Percentiles rank a stretch among this genome's conserved stretches.
Evolutionary conservation across 2,888 invertebrate species (phyloP).

Genomic region (Microctonus aethiopoides): DNA sequence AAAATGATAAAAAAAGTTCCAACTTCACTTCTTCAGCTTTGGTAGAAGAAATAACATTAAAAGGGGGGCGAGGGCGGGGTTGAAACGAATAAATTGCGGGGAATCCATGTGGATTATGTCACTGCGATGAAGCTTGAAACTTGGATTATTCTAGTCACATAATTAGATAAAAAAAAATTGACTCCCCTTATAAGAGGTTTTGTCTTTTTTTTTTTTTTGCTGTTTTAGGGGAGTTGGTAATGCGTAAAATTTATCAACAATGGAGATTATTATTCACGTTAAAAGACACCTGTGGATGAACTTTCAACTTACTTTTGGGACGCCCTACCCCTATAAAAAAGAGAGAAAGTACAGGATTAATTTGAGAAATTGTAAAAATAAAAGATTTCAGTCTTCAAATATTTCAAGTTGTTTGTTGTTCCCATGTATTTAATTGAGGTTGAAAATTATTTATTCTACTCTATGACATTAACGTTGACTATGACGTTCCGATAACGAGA

Average conservation of each 20-base stretch:
- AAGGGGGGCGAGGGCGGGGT: too few relatives aligned
- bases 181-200: constrained; percentile 34
- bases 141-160: neutral
- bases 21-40: neutral
- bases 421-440: too few relatives aligned
- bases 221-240: constrained; percentile 51
- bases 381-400: neutral
- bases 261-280: constrained; percentile 61
- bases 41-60: neutral
- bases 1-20: neutral
- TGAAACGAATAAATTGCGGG: constrained; percentile 23
- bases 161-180: neutral
- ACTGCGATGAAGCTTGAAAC: neutral
- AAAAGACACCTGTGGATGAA: constrained; percentile 46
- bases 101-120: neutral
- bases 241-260: constrained; percentile 42
- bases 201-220: constrained; percentile 34
- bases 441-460: too few relatives aligned
- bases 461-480: neutral
- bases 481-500: too few relatives aligned
- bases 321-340: constrained; percentile 67
- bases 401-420: neutral
- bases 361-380: constrained; percentile 37
- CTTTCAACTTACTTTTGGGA: constrained; percentile 67
- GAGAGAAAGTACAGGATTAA: constrained; percentile 65